Base-by-base conservation (phyloP, 1,140 invertebrate genomes). In the Adelges cooleyi region DNA sequence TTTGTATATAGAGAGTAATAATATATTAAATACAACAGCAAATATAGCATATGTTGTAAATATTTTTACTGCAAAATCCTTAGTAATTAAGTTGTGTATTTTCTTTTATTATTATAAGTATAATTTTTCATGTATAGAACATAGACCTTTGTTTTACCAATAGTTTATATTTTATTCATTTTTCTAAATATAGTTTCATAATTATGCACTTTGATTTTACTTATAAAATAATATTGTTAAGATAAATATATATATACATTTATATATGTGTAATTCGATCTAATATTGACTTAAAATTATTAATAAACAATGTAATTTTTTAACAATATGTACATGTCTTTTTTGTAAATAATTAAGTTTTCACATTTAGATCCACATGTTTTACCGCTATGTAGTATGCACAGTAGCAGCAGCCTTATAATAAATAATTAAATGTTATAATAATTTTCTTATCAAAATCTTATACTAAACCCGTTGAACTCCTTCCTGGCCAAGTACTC, bases 381-480 rank as follows among this genome's bases (percentile, higher is more conserved):
- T n/a, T n/a, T n/a, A n/a, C n/a, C n/a, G n/a, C n/a, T n/a, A n/a
- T n/a, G n/a, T n/a, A n/a, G n/a, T n/a, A n/a, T n/a, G n/a, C n/a
- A n/a, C n/a, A n/a, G n/a, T n/a, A n/a, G n/a, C n/a, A n/a, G n/a
- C n/a, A n/a, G n/a, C n/a, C n/a, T n/a, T n/a, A n/a, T n/a, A n/a
- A n/a, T n/a, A n/a, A n/a, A n/a, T n/a, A n/a, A n/a, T n/a, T n/a
- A n/a, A n/a, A n/a, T n/a, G n/a, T n/a, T n/a, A n/a, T n/a, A n/a
- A n/a, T n/a, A 33, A 33, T 6, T 6, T 6, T 33, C 11, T 33
- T 5, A 33, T 33, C 29, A 33, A 78, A 92, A 92, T 70, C 90
- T 79, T 77, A 92, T 86, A 51, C 81, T 84, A 73, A 91, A 94
- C 67, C 84, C 84, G 71, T 82, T 81, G 74, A 89, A 91, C 65